These are phyloP conservation scores for Perizoma affinitatum DNA, from an alignment of 2,888 invertebrate genomes.

Conservation along the genomic window DNA sequence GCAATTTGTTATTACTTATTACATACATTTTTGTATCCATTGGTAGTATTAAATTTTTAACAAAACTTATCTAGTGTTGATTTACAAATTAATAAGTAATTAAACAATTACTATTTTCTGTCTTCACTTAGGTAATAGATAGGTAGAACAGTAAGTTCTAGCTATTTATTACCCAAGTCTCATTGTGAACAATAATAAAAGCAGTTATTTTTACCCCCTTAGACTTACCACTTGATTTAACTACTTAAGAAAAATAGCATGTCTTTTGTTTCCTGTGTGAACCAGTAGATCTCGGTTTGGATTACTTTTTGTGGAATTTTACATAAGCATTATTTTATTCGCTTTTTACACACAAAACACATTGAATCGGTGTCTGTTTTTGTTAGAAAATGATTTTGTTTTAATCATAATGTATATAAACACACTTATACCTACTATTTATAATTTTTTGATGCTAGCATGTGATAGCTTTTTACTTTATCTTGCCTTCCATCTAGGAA, in stretches of 20 bases:
- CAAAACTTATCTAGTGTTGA: not conserved
- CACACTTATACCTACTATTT: slow-evolving; percentile 55
- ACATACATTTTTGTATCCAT: not conserved
- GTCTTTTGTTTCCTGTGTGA: slow-evolving; percentile 8
- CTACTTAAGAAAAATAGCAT: not conserved
- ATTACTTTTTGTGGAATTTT: slow-evolving; percentile 40
- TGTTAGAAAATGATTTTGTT: slow-evolving; percentile 66
- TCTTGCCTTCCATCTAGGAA: slow-evolving; percentile 48
- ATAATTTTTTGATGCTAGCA: slow-evolving; percentile 52
- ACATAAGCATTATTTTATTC: slow-evolving; percentile 52
- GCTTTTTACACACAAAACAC: slow-evolving; percentile 42
- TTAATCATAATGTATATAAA: slow-evolving; percentile 66
- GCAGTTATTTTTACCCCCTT: no score
- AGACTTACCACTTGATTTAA: not conserved
- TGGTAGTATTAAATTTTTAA: not conserved
- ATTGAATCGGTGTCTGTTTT: slow-evolving; percentile 49
- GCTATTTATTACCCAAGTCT: no score
- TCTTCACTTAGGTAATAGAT: no score
- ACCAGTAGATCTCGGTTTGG: slow-evolving; percentile 28
- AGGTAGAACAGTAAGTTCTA: no score
- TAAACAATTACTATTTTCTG: no score
- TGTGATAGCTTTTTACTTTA: slow-evolving; percentile 51
- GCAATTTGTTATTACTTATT: not conserved
- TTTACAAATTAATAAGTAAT: no score
- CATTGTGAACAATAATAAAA: no score